Evolutionary conservation across 2,113 vertebrate genomes (phyloP), one percentile per base, ranked within the genome.

Genomic region (Toxotes jaculatrix): DNA sequence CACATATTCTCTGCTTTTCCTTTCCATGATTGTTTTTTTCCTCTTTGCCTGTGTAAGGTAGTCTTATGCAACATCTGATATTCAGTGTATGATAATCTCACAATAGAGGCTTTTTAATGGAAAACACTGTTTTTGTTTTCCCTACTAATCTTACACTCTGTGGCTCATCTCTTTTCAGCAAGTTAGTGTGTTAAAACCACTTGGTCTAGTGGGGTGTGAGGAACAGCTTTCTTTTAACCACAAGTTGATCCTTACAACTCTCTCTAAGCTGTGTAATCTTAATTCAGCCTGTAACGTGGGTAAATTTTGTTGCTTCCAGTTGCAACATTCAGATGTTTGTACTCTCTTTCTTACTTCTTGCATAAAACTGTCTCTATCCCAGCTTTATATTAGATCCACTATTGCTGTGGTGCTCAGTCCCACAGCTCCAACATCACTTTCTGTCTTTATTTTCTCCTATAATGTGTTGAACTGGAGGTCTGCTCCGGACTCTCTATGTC

Each of bases 11-110:
- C 45, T 34, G 49, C 4, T 43, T 61, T 53, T 68, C 55, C 36
- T 4, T 27, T 73, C 16, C 12, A 32, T 49, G n/a, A 40, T 14
- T 61, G 4, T 32, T 57, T 12, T 53, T 63, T 61, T 7, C 3
- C 3, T 27, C 23, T 65, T 32, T 60, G 12, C 2, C 4, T 36
- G 7, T 19, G 14, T 66, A n/a, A 38, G 38, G 13, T 21, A 49
- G 55, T 59, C 51, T 82, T 73, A 55, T 76, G 70, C 61, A 71
- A 69, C 36, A 59, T 74, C 75, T 53, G 49, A 64, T 69, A 45
- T 43, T 63, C 7, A 38, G 3, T 59, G 27, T 21, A 23, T 36
- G n/a, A 67, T 62, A 12, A 38, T 43, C 38, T 79, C n/a, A 63
- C 47, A 57, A 60, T 17, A 16, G 61, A 31, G 61, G 6, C 27